These are phyloP conservation scores for Hypomecis punctinalis DNA, from an alignment of 2,888 invertebrate species.

Conservation along the genomic window DNA sequence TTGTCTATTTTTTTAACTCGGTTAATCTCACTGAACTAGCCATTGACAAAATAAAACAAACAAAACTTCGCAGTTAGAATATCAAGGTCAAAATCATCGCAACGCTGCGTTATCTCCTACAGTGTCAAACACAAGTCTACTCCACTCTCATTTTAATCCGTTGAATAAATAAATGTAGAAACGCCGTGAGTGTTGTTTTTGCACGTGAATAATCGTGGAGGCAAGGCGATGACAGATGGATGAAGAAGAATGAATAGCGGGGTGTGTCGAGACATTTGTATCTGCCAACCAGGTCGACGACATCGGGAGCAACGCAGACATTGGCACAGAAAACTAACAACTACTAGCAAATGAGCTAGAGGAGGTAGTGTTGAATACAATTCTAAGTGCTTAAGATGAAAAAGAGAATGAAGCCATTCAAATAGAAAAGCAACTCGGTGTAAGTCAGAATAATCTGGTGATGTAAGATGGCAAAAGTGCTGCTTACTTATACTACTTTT, in stretches of 20 bases:
- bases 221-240: conserved; percentile 46
- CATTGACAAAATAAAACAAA: too few species aligned
- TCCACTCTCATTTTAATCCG: neutral
- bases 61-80: too few species aligned
- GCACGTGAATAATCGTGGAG: conserved; percentile 23
- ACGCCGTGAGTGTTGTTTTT: conserved; percentile 25
- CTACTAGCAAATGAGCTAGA: conserved; percentile 3
- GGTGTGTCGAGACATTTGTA: conserved; percentile 41
- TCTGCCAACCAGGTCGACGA: conserved; percentile 48
- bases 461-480: too few species aligned
- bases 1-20: too few species aligned
- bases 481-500: too few species aligned
- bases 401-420: too few species aligned
- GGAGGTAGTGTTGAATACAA: neutral
- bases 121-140: neutral
- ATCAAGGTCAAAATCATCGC: too few species aligned
- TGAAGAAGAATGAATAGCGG: conserved; percentile 34
- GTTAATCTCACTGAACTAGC: too few species aligned
- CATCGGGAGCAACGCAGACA: conserved; percentile 35
- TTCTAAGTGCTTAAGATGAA: too few species aligned
- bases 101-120: too few species aligned
- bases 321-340: conserved; percentile 10
- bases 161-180: conserved; percentile 11
- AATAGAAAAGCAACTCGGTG: too few species aligned
- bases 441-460: too few species aligned